A percentile compares a stretch with the other conserved stretches of the same genome.
phyloP scores from a whole-genome alignment of 2,113 vertebrate genomes.

The Noctilio leporinus region DNA sequence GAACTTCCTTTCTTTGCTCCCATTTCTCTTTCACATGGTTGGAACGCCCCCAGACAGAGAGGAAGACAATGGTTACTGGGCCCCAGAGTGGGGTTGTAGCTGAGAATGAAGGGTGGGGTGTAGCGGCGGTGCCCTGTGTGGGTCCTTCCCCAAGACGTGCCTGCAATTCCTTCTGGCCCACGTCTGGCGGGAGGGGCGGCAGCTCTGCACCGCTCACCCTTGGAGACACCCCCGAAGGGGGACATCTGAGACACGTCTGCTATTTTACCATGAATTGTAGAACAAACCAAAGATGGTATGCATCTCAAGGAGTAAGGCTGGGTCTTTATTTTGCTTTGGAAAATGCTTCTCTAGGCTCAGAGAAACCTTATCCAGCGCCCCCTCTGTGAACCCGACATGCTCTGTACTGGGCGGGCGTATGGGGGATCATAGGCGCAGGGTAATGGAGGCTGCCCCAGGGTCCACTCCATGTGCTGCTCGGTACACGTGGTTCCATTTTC shows the following conservation, averaged over 20 bases:
- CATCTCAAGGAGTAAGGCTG: background rate
- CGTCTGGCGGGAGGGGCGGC: background rate
- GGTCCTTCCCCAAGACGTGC: background rate
- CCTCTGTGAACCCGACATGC: background rate
- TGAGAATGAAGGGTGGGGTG: background rate
- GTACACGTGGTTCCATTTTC: background rate
- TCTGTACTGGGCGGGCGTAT: background rate
- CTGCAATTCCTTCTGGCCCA: background rate
- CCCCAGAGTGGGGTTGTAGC: background rate
- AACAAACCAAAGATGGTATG: background rate
- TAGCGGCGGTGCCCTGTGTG: background rate
- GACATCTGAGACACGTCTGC: background rate
- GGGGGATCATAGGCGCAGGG: background rate
- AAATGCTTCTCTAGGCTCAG: background rate
- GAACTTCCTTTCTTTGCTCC: background rate
- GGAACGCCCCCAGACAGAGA: background rate
- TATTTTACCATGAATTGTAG: background rate
- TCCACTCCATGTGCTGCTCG: background rate
- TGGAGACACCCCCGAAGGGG: background rate
- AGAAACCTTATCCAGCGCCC: background rate
- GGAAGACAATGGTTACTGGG: background rate
- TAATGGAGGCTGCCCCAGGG: background rate
- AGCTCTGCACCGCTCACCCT: background rate
- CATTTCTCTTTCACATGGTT: background rate
- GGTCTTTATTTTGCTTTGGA: background rate